Percentiles rank a stretch among this genome's conserved stretches.
Evolutionary conservation across 92 coral and sea anemone species (phyloP).

Genomic region (Heliopora coerulea): DNA sequence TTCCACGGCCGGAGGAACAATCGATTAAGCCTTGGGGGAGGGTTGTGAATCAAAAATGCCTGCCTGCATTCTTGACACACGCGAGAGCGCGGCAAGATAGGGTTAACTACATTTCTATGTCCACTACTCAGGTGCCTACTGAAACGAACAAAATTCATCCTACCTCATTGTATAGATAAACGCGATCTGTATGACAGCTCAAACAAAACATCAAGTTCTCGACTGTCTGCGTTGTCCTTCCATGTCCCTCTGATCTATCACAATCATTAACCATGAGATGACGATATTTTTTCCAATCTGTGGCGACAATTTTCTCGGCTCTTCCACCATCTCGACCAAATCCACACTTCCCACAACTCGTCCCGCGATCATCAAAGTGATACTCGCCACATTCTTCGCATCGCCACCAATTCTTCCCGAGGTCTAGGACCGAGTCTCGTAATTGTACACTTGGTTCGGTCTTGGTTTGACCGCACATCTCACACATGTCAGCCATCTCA

Average conservation of each 20-base stretch:
- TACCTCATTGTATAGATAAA: slow-evolving; percentile 79
- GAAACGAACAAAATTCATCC: not conserved
- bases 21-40: too few relatives aligned
- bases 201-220: slow-evolving; percentile 70
- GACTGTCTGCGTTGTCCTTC: slow-evolving; percentile 49
- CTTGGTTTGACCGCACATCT: slow-evolving; percentile 18
- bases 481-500: slow-evolving; percentile 21
- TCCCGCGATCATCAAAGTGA: slow-evolving; percentile 38
- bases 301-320: slow-evolving; percentile 14
- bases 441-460: slow-evolving; percentile 22
- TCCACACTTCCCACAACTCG: slow-evolving; percentile 35
- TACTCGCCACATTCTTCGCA: slow-evolving; percentile 52
- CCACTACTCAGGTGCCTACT: too few relatives aligned
- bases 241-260: slow-evolving; percentile 18
- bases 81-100: too few relatives aligned
- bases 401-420: slow-evolving; percentile 57
- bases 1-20: too few relatives aligned
- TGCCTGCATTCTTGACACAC: too few relatives aligned
- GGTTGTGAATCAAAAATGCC: too few relatives aligned
- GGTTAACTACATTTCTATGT: too few relatives aligned
- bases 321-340: not conserved
- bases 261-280: slow-evolving; percentile 31
- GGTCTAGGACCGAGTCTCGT: slow-evolving; percentile 35
- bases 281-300: slow-evolving; percentile 2
- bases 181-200: slow-evolving; percentile 89